Percentiles rank a stretch among this genome's conserved stretches.
phyloP scores from a whole-genome alignment of 2,888 invertebrate species.

The Aradus depressus region DNA sequence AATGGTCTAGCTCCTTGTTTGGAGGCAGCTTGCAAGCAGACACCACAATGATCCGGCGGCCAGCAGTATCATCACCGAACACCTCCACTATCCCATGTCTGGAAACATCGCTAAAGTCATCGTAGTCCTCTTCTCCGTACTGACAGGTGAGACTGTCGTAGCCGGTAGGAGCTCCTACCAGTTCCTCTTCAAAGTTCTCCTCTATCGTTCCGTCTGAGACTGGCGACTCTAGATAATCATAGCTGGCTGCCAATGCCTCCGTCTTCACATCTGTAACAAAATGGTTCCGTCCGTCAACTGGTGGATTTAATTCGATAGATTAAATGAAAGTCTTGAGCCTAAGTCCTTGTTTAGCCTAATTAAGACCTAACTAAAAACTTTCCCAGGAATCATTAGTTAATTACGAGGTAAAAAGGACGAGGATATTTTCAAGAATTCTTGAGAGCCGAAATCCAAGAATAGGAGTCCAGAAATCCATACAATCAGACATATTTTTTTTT shows the following conservation, averaged over 20 bases:
- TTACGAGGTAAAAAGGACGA: too few species aligned
- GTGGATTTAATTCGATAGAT: too few species aligned
- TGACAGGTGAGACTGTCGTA: slow-evolving; percentile 29
- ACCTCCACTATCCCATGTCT: slow-evolving; percentile 69
- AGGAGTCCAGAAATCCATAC: too few species aligned
- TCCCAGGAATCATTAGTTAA: too few species aligned
- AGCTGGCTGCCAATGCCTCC: slow-evolving; percentile 34
- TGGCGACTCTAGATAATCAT: slow-evolving; percentile 51
- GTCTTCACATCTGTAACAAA: slow-evolving; percentile 38
- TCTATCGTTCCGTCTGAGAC: slow-evolving; percentile 80
- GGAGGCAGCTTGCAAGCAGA: slow-evolving; percentile 84
- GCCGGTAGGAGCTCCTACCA: slow-evolving; percentile 53
- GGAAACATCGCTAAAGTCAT: slow-evolving; percentile 57
- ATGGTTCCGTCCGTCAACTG: too few species aligned
- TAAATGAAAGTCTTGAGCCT: neutral
- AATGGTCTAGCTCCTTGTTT: slow-evolving; percentile 65
- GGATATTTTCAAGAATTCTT: too few species aligned
- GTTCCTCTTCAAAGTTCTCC: slow-evolving; percentile 81
- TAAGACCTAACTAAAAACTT: too few species aligned
- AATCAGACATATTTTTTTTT: too few species aligned
- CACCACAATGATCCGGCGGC: slow-evolving; percentile 89
- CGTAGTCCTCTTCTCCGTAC: slow-evolving; percentile 38
- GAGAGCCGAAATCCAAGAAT: too few species aligned
- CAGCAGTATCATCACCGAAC: slow-evolving; percentile 71
- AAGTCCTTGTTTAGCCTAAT: neutral